A percentile compares a stretch with the other conserved stretches of the same genome.
Evolutionary conservation across 2,797 vertebrate species (phyloP).

Genomic region (Notoglanidium macrostoma): DNA sequence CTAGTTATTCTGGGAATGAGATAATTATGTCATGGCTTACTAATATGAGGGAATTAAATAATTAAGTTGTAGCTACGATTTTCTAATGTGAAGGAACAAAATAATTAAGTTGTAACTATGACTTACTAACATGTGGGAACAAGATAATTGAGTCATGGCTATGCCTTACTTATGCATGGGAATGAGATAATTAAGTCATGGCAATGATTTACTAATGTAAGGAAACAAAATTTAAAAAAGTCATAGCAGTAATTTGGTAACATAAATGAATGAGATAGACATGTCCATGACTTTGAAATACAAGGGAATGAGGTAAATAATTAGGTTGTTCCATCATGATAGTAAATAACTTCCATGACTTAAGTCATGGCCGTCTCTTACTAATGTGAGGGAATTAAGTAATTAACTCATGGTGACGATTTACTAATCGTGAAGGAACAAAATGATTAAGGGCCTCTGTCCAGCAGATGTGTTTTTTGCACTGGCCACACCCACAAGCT

Average conservation of each 20-base stretch:
- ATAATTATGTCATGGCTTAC: neutral
- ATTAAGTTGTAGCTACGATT: neutral
- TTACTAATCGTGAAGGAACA: neutral
- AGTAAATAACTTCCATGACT: neutral
- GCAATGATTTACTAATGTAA: neutral
- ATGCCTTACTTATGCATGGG: neutral
- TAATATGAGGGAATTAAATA: neutral
- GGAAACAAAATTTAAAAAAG: neutral
- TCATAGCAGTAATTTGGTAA: neutral
- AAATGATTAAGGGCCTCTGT: neutral
- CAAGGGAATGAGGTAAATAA: no score
- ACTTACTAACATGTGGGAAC: neutral
- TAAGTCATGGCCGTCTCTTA: neutral
- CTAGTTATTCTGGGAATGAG: neutral
- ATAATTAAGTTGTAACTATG: neutral
- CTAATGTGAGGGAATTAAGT: neutral
- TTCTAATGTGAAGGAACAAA: neutral
- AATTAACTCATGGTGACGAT: neutral
- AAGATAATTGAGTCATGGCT: neutral
- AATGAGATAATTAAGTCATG: neutral
- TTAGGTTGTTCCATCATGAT: no score
- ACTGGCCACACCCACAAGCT: no score
- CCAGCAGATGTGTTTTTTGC: no score
- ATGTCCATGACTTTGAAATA: neutral
- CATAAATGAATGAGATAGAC: neutral